phyloP scores from a whole-genome alignment of 2,797 vertebrate genomes.

The Phrynocephalus guinanensis region DNA sequence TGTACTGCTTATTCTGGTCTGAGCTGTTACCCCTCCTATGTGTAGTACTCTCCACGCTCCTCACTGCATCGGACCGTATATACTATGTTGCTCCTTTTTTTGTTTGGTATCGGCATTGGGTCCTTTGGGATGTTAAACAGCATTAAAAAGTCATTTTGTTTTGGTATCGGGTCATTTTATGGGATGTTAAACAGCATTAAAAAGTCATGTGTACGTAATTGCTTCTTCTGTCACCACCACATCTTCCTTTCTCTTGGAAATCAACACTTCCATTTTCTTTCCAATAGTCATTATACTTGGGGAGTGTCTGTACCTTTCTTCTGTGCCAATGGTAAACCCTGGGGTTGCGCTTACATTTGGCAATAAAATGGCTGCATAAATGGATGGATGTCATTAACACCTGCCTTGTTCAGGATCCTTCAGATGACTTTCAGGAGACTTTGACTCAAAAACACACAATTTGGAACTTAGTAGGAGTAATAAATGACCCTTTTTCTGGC shows the following conservation, averaged over 20 bases:
- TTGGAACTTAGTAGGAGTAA: slow-evolving; percentile 21
- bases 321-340: slow-evolving; percentile 25
- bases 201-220: slow-evolving; percentile 56
- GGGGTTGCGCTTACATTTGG: slow-evolving; percentile 57
- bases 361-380: slow-evolving; percentile 56
- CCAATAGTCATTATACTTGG: slow-evolving; percentile 25
- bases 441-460: slow-evolving; percentile 25
- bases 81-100: too few species aligned
- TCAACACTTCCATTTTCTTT: slow-evolving; percentile 10
- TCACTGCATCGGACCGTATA: too few species aligned
- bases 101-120: too few species aligned
- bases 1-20: too few species aligned
- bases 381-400: slow-evolving; percentile 53
- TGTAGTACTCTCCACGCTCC: too few species aligned
- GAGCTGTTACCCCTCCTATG: too few species aligned
- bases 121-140: too few species aligned
- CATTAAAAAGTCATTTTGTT: too few species aligned
- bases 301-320: slow-evolving; percentile 17
- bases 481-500: slow-evolving; percentile 16
- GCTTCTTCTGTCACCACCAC: not conserved
- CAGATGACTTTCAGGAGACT: slow-evolving; percentile 41
- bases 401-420: slow-evolving; percentile 31
- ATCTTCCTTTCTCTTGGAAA: slow-evolving; percentile 12
- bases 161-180: slow-evolving; percentile 11
- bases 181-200: slow-evolving; percentile 59